These are phyloP conservation scores for Catocala nupta DNA, from an alignment of 2,888 invertebrate genomes.

Conservation along the genomic window DNA sequence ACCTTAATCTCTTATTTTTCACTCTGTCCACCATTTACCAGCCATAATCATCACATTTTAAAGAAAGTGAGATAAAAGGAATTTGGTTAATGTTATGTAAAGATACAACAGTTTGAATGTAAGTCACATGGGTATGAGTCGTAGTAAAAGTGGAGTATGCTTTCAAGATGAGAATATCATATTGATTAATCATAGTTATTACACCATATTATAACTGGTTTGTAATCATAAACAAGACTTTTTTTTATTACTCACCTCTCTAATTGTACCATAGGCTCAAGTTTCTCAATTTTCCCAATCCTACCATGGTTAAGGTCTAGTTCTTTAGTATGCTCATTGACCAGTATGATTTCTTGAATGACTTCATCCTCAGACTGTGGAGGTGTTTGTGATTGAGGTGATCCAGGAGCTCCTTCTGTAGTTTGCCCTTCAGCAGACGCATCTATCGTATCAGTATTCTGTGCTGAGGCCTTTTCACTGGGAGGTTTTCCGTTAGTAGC, in stretches of 20 bases:
- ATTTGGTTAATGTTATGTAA: too few species aligned
- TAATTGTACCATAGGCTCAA: conserved; percentile 92
- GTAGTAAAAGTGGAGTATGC: too few species aligned
- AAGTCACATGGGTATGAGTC: too few species aligned
- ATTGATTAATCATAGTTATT: neutral
- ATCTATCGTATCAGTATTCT: neutral
- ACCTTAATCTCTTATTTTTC: too few species aligned
- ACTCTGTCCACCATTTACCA: too few species aligned
- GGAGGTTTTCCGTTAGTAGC: neutral
- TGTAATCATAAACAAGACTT: too few species aligned
- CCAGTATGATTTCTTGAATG: conserved; percentile 88
- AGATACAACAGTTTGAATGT: too few species aligned
- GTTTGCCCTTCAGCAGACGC: neutral
- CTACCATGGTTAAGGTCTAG: conserved; percentile 97
- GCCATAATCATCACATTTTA: too few species aligned
- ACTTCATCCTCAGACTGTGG: conserved; percentile 65
- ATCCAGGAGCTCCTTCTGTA: conserved; percentile 32
- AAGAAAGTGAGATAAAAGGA: too few species aligned
- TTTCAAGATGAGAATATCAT: neutral
- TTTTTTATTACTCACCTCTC: conserved; percentile 84
- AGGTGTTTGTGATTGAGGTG: conserved; percentile 66
- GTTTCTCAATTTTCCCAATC: conserved; percentile 93
- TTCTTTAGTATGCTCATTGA: conserved; percentile 90
- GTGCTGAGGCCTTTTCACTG: neutral
- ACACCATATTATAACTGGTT: neutral